Conservation (phyloP, 2,113 vertebrate species). For the Psophia crepitans region DNA sequence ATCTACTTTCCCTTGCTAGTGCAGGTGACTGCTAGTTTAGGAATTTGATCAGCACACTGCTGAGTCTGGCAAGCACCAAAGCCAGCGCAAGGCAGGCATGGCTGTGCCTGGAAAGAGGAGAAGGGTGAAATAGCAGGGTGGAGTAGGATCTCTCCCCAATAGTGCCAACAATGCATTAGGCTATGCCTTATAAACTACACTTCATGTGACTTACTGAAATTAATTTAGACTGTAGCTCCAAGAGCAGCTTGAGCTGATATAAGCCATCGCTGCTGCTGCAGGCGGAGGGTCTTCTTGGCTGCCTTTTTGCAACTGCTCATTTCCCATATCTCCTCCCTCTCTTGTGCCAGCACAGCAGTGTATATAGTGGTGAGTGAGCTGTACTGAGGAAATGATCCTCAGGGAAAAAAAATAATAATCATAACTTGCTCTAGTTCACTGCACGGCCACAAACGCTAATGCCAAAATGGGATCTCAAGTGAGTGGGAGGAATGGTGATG, state of each 20-base stretch:
- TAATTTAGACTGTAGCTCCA: neutral
- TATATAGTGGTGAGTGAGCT: neutral
- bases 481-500: rapidly evolving
- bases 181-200: neutral
- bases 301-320: neutral
- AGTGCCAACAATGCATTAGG: neutral
- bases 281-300: neutral
- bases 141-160: neutral
- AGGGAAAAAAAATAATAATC: neutral
- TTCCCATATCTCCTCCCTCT: neutral
- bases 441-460: neutral
- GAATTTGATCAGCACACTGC: neutral
- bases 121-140: neutral
- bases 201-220: neutral
- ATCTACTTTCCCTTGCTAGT: neutral
- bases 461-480: neutral
- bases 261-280: neutral
- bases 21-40: neutral
- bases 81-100: neutral
- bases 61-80: neutral
- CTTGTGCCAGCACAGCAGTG: neutral
- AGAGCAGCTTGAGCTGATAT: neutral
- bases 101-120: neutral
- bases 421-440: neutral
- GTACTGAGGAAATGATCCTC: neutral